These are phyloP conservation scores for Scaptomyza caliginosa DNA, from an alignment of 2,888 invertebrate genomes.

Conservation along the genomic window DNA sequence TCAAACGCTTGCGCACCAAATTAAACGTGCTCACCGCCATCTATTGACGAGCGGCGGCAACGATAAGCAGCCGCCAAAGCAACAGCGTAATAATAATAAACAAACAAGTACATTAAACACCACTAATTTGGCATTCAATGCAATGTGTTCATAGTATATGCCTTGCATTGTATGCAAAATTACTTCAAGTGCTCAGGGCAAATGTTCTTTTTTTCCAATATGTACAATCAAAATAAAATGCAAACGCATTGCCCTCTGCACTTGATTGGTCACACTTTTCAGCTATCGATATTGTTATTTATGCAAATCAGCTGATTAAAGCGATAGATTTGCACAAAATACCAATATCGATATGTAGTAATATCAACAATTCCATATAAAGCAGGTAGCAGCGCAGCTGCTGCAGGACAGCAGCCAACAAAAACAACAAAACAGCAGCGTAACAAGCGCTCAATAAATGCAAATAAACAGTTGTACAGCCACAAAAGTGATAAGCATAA, in stretches of 20 bases:
- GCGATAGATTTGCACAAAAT: constrained; percentile 15
- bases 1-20: constrained; percentile 79
- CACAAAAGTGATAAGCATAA: constrained; percentile 60
- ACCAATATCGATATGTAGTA: constrained; percentile 47
- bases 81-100: constrained; percentile 45
- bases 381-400: constrained; percentile 60
- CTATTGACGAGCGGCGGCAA: constrained; percentile 82
- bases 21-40: constrained; percentile 83
- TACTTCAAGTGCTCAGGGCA: constrained; percentile 22
- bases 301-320: constrained; percentile 57
- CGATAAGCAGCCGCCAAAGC: constrained; percentile 61
- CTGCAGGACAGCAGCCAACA: constrained; percentile 52
- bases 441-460: constrained; percentile 49
- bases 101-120: constrained; percentile 20
- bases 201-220: too few relatives aligned
- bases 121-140: constrained; percentile 7
- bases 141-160: constrained; percentile 16
- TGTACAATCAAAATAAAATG: not conserved
- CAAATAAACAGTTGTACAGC: constrained; percentile 50
- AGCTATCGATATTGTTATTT: constrained; percentile 44
- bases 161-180: constrained; percentile 11
- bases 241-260: constrained; percentile 34
- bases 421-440: constrained; percentile 55
- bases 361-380: constrained; percentile 58
- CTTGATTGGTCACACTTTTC: constrained; percentile 40